These are phyloP conservation scores for Torymus texanus DNA, from an alignment of 2,888 invertebrate species.

Conservation along the genomic window DNA sequence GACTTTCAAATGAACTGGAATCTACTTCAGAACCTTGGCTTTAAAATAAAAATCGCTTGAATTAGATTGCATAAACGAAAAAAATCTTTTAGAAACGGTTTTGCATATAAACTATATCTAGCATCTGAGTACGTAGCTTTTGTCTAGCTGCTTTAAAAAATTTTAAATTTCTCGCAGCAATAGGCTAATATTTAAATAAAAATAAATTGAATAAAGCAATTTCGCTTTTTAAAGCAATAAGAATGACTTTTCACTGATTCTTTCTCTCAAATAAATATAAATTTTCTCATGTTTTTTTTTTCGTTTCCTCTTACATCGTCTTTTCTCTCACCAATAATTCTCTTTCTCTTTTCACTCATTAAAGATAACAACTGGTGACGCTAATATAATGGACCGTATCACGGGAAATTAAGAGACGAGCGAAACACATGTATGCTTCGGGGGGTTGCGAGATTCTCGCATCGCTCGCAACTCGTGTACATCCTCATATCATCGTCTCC, in stretches of 20 bases:
- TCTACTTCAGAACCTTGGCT: conserved; percentile 20
- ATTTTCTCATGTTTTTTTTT: conserved; percentile 16
- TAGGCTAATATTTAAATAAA: conserved; percentile 44
- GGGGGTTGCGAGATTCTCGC: neutral
- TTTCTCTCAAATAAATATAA: conserved; percentile 51
- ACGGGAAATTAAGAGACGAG: conserved; percentile 34
- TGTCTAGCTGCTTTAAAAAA: conserved; percentile 44
- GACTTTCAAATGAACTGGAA: conserved; percentile 14
- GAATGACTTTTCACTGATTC: conserved; percentile 28
- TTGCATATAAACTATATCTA: conserved; percentile 35
- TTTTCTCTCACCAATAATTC: conserved; percentile 27
- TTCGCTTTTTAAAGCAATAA: conserved; percentile 37
- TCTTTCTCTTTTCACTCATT: conserved; percentile 19
- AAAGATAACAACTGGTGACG: conserved; percentile 25
- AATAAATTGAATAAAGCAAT: conserved; percentile 40
- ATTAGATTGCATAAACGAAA: conserved; percentile 20
- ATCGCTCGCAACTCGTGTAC: conserved; percentile 30
- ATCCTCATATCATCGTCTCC: conserved; percentile 17
- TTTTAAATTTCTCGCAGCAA: conserved; percentile 40
- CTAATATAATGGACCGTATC: conserved; percentile 27
- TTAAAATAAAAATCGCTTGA: conserved; percentile 20
- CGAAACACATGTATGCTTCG: conserved; percentile 9
- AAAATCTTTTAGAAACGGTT: conserved; percentile 29
- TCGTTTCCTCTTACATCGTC: conserved; percentile 34
- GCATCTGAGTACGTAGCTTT: conserved; percentile 27